Conservation (phyloP, 2,888 invertebrate species). For the Uloborus plumipes region DNA sequence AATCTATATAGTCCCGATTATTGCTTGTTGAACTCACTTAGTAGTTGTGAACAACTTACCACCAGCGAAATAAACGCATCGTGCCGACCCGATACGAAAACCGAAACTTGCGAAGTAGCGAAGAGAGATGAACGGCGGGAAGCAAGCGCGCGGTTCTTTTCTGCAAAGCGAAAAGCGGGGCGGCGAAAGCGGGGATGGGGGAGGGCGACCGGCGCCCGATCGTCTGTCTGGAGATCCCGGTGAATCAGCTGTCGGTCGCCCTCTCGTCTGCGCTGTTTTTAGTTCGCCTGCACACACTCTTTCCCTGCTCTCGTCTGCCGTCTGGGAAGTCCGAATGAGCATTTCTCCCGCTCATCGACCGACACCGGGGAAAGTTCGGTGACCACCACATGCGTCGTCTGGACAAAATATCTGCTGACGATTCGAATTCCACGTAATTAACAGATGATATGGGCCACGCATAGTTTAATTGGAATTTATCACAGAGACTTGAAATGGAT, state of each 20-base stretch:
- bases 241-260: constrained; percentile 40
- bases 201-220: constrained; percentile 19
- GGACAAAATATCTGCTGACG: background rate
- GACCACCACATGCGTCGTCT: constrained; percentile 16
- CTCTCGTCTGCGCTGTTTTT: constrained; percentile 23
- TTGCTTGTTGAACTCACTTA: too few species aligned
- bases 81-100: too few species aligned
- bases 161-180: background rate
- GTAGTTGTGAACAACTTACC: too few species aligned
- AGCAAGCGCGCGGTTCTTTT: constrained; percentile 15
- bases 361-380: constrained; percentile 12
- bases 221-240: constrained; percentile 25
- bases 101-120: too few species aligned
- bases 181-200: background rate
- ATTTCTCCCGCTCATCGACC: constrained; percentile 7
- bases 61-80: too few species aligned
- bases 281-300: background rate
- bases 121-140: background rate
- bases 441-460: too few species aligned
- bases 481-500: too few species aligned
- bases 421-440: background rate
- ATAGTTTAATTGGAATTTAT: too few species aligned
- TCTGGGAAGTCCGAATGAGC: constrained; percentile 12
- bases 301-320: constrained; percentile 19
- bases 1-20: too few species aligned